Evolutionary conservation across 2,888 invertebrate genomes (phyloP).

Genomic region (Polia nebulosa): DNA sequence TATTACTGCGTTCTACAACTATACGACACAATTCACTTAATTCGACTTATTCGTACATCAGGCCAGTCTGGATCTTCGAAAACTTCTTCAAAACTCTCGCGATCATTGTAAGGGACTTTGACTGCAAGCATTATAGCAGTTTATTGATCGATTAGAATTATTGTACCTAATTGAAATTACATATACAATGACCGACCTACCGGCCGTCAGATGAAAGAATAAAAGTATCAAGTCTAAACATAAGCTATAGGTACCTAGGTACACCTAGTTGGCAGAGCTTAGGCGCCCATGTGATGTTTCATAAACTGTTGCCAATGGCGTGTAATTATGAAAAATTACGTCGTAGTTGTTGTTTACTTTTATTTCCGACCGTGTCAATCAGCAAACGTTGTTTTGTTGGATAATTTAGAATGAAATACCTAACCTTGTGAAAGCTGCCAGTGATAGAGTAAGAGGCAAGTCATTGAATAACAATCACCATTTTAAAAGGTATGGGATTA

Average conservation of each 20-base stretch:
- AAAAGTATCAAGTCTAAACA: conserved; percentile 70
- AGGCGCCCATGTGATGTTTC: conserved; percentile 65
- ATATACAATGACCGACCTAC: conserved; percentile 73
- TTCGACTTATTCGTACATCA: conserved; percentile 37
- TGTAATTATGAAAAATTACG: conserved; percentile 65
- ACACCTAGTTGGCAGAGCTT: conserved; percentile 74
- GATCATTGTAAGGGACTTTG: conserved; percentile 51
- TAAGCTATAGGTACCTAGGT: conserved; percentile 48
- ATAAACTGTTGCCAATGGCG: conserved; percentile 66
- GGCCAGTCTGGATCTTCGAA: conserved; percentile 56
- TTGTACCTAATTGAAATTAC: conserved; percentile 41
- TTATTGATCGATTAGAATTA: conserved; percentile 30
- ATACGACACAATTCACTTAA: conserved; percentile 11
- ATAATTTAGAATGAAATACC: conserved; percentile 19
- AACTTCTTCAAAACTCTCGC: conserved; percentile 52
- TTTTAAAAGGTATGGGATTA: not conserved
- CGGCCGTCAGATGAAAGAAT: conserved; percentile 68
- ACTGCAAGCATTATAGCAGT: conserved; percentile 61
- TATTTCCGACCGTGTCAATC: conserved; percentile 33
- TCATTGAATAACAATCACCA: conserved; percentile 3
- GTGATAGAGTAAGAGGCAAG: not conserved
- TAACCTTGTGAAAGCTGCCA: conserved; percentile 12
- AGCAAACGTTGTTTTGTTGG: conserved; percentile 25
- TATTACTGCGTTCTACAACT: conserved; percentile 17
- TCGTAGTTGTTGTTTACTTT: conserved; percentile 43